Percentiles rank a stretch among this genome's conserved stretches.
These are phyloP conservation scores for Pangasianodon hypophthalmus DNA, from an alignment of 2,113 vertebrate genomes.

Conservation along the genomic window DNA sequence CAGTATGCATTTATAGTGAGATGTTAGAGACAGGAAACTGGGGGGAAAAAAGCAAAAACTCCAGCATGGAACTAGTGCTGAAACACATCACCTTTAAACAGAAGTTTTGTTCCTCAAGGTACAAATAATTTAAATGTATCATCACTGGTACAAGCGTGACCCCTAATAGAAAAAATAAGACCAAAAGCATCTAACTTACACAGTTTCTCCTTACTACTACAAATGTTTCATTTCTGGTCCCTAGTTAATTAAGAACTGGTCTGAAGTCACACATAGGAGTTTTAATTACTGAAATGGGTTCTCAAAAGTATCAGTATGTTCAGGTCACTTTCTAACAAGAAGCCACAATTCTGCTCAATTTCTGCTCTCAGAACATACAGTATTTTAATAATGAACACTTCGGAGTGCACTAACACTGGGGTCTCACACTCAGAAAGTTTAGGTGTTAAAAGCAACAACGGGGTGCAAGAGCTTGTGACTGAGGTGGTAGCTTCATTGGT, in stretches of 20 bases:
- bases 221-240: neutral
- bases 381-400: neutral
- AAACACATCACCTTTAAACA: neutral
- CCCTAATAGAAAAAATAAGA: neutral
- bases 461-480: neutral
- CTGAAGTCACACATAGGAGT: neutral
- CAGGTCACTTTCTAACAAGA: neutral
- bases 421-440: neutral
- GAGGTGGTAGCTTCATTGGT: neutral
- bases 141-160: neutral
- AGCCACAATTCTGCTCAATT: neutral
- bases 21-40: constrained; percentile 9
- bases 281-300: neutral
- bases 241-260: neutral
- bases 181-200: neutral
- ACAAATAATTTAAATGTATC: neutral
- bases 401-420: neutral
- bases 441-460: neutral
- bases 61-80: neutral
- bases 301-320: neutral
- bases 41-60: neutral
- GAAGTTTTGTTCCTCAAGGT: neutral
- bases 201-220: neutral
- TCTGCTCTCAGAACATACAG: neutral
- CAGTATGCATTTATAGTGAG: neutral